Evolutionary conservation across 2,888 invertebrate species (phyloP).

Genomic region (Tanypteryx hageni): DNA sequence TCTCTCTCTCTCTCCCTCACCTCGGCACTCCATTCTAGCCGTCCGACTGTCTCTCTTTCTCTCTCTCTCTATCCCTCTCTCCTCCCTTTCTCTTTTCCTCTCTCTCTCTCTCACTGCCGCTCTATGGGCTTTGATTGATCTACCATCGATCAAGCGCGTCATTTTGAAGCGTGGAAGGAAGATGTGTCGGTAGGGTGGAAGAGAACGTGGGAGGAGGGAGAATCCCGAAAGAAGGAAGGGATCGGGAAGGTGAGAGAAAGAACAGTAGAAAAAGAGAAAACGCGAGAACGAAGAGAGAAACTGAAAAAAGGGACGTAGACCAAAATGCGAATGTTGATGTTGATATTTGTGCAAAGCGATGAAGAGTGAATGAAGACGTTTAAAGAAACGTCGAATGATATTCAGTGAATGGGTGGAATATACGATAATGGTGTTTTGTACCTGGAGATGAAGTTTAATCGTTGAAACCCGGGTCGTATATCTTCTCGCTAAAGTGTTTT

Average conservation of each 20-base stretch:
- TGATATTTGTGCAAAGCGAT: too few relatives aligned
- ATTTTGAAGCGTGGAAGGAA: conserved; percentile 5
- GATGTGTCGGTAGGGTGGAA: background rate
- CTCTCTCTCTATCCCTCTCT: background rate
- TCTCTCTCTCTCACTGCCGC: background rate
- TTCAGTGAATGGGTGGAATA: background rate
- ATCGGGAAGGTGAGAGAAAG: background rate
- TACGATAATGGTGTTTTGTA: too few relatives aligned
- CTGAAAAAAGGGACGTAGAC: too few relatives aligned
- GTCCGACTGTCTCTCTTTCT: background rate
- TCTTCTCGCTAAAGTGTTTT: too few relatives aligned
- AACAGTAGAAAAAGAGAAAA: background rate
- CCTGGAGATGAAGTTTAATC: too few relatives aligned
- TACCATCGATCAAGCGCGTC: conserved; percentile 59
- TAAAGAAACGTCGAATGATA: too few relatives aligned
- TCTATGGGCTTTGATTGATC: conserved; percentile 55
- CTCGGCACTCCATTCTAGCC: too few relatives aligned
- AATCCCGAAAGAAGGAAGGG: background rate
- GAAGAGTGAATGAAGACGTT: too few relatives aligned
- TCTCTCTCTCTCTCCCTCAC: background rate
- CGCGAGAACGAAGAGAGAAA: too few relatives aligned
- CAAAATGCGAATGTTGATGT: too few relatives aligned
- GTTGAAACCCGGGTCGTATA: too few relatives aligned
- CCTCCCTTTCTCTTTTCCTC: background rate
- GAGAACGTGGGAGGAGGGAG: background rate